These are phyloP conservation scores for Trichomycterus rosablanca DNA, from an alignment of 2,113 vertebrate species.

Conservation along the genomic window DNA sequence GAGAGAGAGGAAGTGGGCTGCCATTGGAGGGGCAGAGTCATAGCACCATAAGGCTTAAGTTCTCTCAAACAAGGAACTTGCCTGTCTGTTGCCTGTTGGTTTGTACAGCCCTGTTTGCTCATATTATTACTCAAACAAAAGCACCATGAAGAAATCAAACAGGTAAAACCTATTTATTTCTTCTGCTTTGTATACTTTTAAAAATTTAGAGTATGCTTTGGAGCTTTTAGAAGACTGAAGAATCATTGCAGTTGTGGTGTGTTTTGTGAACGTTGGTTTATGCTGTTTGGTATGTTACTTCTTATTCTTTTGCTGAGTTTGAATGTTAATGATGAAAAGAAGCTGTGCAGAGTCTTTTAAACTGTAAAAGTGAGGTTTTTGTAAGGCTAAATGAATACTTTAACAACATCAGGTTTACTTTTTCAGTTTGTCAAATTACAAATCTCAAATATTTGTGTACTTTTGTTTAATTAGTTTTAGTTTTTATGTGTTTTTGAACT, in stretches of 20 bases:
- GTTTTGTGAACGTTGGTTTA: background rate
- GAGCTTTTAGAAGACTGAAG: constrained; percentile 6
- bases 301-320: no score
- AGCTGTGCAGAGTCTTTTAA: background rate
- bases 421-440: background rate
- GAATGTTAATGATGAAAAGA: background rate
- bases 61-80: constrained; percentile 62
- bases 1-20: constrained; percentile 42
- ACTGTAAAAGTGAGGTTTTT: no score
- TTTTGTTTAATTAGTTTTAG: no score
- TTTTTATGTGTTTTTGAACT: no score
- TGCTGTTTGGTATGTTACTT: background rate
- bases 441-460: background rate
- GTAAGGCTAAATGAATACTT: background rate
- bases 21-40: constrained; percentile 56
- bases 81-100: constrained; percentile 47
- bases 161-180: constrained; percentile 60
- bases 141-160: constrained; percentile 65
- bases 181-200: constrained; percentile 5
- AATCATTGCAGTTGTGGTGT: constrained; percentile 9
- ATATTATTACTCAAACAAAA: constrained; percentile 40
- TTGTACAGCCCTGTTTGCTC: constrained; percentile 32
- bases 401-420: background rate
- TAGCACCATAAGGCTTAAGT: constrained; percentile 50
- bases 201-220: background rate